Base-by-base conservation (phyloP, 2,113 vertebrate species). In the Abramis brama region DNA sequence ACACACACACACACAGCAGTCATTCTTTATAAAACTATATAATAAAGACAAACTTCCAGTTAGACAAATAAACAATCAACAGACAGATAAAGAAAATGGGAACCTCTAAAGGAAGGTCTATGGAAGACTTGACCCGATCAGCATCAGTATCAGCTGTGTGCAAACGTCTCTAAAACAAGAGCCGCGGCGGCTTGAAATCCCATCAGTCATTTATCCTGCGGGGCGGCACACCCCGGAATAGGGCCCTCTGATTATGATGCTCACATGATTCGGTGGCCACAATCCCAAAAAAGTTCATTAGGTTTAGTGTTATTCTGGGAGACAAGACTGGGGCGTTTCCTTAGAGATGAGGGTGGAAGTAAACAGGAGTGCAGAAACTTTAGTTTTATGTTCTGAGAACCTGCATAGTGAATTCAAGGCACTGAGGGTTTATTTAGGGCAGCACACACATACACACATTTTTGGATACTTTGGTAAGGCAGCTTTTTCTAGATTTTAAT, bases 321-420 rank as follows among this genome's bases (percentile, higher is more conserved):
- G 68, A 27, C 50, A 27, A 36, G 68, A 47, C 59, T 47, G 64
- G 64, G 47, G 43, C 8, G 43, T 21, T 80, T 64, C 39, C 36
- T 80, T 64, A 57, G 55, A 79, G n/a, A 47, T 1, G 59, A 64
- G n/a, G 59, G 59, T 43, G 39, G 39, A 25, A 80, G 79, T 82
- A 50, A 47, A 68, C 39, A 30, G 80, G 62, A 70, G 80, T 70
- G 80, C 62, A 82, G 62, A 82, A 82, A 66, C 25, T 52, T 82
- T 64, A 33, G 27, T 82, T 73, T 77, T 55, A 55, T 77, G 25
- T 77, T 86, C 83, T 71, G 27, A 79, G 75, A 79, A 82, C 71
- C 87, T 90, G 89, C 89, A 87, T 89, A 88, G 88, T 83, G 82
- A 79, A 88, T 79, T 70, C 71, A 88, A 89, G 89, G 89, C 89